These are phyloP conservation scores for Siniperca scherzeri DNA, from an alignment of 2,797 vertebrate species.

Conservation along the genomic window DNA sequence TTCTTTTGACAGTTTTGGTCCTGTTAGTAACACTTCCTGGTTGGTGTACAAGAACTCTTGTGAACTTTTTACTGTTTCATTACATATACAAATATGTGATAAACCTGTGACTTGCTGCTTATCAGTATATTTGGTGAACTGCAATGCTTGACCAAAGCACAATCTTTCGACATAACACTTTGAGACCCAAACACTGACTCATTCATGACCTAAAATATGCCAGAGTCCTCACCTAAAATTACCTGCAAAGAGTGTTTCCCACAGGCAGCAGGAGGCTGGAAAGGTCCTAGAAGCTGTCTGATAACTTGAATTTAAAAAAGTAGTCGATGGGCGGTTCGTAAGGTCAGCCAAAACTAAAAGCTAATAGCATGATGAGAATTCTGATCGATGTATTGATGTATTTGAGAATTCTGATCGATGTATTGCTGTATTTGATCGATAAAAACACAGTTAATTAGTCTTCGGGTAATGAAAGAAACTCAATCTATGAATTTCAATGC, in stretches of 20 bases:
- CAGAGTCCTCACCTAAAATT: conserved; percentile 7
- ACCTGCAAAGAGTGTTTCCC: background rate
- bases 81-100: background rate
- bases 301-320: conserved; percentile 17
- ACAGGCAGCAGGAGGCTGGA: conserved; percentile 2
- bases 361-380: conserved; percentile 43
- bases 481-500: conserved; percentile 40
- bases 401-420: conserved; percentile 49
- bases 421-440: conserved; percentile 58
- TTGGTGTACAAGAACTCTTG: background rate
- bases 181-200: background rate
- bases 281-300: conserved; percentile 3
- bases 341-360: conserved; percentile 40
- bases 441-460: conserved; percentile 50
- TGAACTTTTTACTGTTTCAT: background rate
- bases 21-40: background rate
- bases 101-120: background rate
- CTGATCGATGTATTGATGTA: too few species aligned
- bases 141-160: background rate
- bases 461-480: conserved; percentile 43
- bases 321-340: conserved; percentile 17
- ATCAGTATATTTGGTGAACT: background rate
- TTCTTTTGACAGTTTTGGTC: background rate
- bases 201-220: background rate
- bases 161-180: background rate